phyloP scores from a whole-genome alignment of 2,797 vertebrate genomes.

The Thunnus albacares region DNA sequence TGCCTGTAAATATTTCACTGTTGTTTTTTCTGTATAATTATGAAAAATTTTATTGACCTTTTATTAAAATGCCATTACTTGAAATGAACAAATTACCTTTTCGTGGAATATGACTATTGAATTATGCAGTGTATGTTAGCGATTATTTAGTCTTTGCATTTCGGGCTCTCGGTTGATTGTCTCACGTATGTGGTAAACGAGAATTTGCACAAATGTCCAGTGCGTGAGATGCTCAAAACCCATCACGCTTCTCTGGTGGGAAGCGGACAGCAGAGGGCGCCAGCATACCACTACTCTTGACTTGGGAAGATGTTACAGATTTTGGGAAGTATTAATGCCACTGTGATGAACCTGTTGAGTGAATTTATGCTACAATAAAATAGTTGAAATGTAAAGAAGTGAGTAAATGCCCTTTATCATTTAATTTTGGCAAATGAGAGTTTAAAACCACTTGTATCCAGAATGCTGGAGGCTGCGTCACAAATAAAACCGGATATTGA shows the following conservation, averaged over 20 bases:
- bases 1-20: constrained; percentile 78
- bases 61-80: constrained; percentile 62
- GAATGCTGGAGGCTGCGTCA: not conserved
- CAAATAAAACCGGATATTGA: not conserved
- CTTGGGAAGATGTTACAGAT: not conserved
- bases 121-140: not conserved
- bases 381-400: not conserved
- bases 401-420: not conserved
- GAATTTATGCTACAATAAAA: constrained; percentile 33
- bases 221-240: not conserved
- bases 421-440: not conserved
- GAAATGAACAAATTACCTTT: constrained; percentile 63
- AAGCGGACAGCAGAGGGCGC: constrained; percentile 40
- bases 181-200: not conserved
- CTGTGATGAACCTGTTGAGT: not conserved
- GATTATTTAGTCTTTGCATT: not conserved
- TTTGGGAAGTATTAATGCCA: not conserved
- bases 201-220: constrained; percentile 14
- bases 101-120: constrained; percentile 19
- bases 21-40: constrained; percentile 56
- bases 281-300: not conserved
- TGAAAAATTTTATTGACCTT: constrained; percentile 49
- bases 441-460: not conserved
- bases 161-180: not conserved
- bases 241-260: not conserved